Evolutionary conservation across 2,888 invertebrate species (phyloP).

Genomic region (Pristionchus japonicus): DNA sequence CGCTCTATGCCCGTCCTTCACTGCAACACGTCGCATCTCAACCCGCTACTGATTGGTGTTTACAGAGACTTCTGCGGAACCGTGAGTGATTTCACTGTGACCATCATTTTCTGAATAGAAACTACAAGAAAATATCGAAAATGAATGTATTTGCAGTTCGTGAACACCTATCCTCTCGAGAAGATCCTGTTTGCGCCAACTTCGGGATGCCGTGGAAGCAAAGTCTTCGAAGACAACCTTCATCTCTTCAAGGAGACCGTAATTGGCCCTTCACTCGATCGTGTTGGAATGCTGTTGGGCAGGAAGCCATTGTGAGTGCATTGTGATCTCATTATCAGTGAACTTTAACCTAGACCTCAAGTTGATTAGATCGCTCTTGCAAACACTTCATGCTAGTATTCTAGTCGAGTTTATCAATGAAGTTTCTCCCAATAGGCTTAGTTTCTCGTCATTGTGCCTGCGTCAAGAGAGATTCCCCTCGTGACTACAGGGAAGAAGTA

Average conservation of each 20-base stretch:
- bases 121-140: too few relatives aligned
- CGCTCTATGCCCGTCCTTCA: slow-evolving; percentile 84
- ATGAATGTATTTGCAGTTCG: background rate
- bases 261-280: background rate
- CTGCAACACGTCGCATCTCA: slow-evolving; percentile 89
- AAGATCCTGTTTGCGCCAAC: background rate
- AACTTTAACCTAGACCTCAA: too few relatives aligned
- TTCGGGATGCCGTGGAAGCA: background rate
- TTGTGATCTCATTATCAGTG: background rate
- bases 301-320: slow-evolving; percentile 25
- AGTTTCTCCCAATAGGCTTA: background rate
- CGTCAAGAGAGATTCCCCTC: background rate
- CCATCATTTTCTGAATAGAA: too few relatives aligned
- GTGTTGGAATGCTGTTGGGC: background rate
- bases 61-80: background rate
- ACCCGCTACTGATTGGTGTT: slow-evolving; percentile 80
- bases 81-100: background rate
- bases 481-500: background rate
- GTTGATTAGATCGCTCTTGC: background rate
- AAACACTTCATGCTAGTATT: background rate
- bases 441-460: background rate
- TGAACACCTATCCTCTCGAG: slow-evolving; percentile 3
- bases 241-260: background rate
- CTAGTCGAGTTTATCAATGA: background rate
- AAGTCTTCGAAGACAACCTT: background rate